Evolutionary conservation across 2,888 invertebrate species (phyloP).

Genomic region (Ormyrus nitidulus): DNA sequence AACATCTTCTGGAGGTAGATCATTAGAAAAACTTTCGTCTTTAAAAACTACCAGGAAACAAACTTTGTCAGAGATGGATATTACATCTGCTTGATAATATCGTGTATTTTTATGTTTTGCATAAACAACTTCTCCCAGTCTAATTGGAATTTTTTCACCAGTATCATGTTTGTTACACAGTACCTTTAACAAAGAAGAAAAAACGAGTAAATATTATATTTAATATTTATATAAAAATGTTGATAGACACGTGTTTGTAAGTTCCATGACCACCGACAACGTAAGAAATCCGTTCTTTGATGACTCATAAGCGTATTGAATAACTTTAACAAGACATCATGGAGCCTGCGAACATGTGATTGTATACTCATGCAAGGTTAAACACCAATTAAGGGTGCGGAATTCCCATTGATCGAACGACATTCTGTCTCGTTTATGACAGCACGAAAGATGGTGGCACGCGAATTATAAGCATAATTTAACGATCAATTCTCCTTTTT

Average conservation of each 20-base stretch:
- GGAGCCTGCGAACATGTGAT: conserved; percentile 41
- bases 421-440: conserved; percentile 43
- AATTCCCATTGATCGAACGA: conserved; percentile 47
- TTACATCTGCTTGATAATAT: conserved; percentile 78
- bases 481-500: conserved; percentile 4
- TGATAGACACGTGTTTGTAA: conserved; percentile 3
- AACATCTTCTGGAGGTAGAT: conserved; percentile 78
- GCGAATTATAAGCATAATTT: conserved; percentile 29
- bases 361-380: conserved; percentile 47
- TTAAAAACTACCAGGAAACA: conserved; percentile 81
- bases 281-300: conserved; percentile 37
- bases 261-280: conserved; percentile 38
- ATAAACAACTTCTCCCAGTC: conserved; percentile 77
- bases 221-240: no score
- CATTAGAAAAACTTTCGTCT: conserved; percentile 79
- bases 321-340: conserved; percentile 52
- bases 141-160: conserved; percentile 66
- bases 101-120: conserved; percentile 80
- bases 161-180: conserved; percentile 69
- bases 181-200: conserved; percentile 61
- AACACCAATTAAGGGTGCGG: conserved; percentile 51
- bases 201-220: neutral
- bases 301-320: conserved; percentile 46
- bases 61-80: conserved; percentile 74
- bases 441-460: conserved; percentile 18